Percentiles rank a stretch among this genome's conserved stretches.
phyloP scores from a whole-genome alignment of 2,888 invertebrate genomes.

The Nowickia ferox region DNA sequence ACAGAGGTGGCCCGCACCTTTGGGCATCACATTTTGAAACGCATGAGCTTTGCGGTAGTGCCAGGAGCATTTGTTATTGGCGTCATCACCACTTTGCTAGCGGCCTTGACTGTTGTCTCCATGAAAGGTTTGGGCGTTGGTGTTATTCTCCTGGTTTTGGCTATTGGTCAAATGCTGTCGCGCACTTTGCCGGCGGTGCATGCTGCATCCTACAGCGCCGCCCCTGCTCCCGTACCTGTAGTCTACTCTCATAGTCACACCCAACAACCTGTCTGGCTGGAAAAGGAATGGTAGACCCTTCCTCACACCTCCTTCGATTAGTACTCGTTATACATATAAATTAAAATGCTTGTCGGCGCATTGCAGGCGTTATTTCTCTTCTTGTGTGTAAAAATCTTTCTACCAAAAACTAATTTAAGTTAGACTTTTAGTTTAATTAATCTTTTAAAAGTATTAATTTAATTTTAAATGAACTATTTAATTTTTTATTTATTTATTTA shows the following conservation, averaged over 20 bases:
- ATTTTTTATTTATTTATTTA: constrained; percentile 72
- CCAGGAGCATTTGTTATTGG: constrained; percentile 91
- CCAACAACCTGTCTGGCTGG: constrained; percentile 82
- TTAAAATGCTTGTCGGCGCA: background rate
- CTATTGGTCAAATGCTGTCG: constrained; percentile 85
- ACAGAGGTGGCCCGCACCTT: constrained; percentile 88
- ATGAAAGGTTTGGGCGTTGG: constrained; percentile 90
- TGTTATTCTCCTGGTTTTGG: constrained; percentile 86
- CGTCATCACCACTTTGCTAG: constrained; percentile 88
- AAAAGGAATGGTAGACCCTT: constrained; percentile 81
- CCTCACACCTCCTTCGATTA: constrained; percentile 22
- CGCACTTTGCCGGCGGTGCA: constrained; percentile 82
- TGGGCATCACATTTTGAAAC: constrained; percentile 88
- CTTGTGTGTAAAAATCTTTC: constrained; percentile 66
- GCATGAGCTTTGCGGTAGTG: constrained; percentile 88
- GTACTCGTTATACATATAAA: background rate
- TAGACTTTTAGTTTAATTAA: constrained; percentile 59
- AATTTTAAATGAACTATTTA: constrained; percentile 75
- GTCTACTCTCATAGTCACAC: constrained; percentile 82
- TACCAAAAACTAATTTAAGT: constrained; percentile 80
- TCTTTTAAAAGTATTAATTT: constrained; percentile 71
- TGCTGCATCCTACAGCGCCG: constrained; percentile 82
- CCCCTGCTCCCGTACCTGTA: constrained; percentile 83
- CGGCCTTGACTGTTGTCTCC: constrained; percentile 88
- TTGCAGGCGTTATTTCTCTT: background rate